Evolutionary conservation across 2,113 vertebrate species (phyloP).

Genomic region (Muntiacus muntjak): DNA sequence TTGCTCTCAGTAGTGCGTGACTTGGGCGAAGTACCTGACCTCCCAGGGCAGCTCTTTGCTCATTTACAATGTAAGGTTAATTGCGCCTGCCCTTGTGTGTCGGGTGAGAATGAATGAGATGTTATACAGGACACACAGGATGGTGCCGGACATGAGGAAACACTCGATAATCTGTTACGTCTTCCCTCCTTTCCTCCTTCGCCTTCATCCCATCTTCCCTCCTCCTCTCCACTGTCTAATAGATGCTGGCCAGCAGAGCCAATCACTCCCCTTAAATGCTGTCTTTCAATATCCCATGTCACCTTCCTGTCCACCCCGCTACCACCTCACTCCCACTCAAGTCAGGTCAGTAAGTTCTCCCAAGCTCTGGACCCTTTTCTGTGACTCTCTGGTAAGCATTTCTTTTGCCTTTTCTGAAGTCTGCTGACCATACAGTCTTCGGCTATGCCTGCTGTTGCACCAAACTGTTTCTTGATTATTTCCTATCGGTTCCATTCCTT

Average conservation of each 20-base stretch:
- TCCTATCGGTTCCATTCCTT: not conserved
- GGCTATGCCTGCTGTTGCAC: not conserved
- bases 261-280: not conserved
- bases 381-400: not conserved
- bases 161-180: accelerated
- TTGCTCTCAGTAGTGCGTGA: not conserved
- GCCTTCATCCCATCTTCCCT: not conserved
- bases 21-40: not conserved
- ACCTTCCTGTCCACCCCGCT: accelerated
- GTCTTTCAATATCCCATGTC: not conserved
- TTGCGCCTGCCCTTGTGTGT: accelerated
- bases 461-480: not conserved
- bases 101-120: no score
- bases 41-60: not conserved
- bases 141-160: accelerated
- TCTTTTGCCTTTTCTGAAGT: not conserved
- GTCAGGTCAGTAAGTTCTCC: accelerated
- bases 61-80: accelerated
- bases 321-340: accelerated
- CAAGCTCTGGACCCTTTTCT: not conserved
- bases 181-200: accelerated
- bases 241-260: not conserved
- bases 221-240: no score
- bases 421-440: accelerated
- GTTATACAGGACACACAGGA: not conserved